Evolutionary conservation across 2,113 vertebrate genomes (phyloP).

Genomic region (Tachysurus fulvidraco): DNA sequence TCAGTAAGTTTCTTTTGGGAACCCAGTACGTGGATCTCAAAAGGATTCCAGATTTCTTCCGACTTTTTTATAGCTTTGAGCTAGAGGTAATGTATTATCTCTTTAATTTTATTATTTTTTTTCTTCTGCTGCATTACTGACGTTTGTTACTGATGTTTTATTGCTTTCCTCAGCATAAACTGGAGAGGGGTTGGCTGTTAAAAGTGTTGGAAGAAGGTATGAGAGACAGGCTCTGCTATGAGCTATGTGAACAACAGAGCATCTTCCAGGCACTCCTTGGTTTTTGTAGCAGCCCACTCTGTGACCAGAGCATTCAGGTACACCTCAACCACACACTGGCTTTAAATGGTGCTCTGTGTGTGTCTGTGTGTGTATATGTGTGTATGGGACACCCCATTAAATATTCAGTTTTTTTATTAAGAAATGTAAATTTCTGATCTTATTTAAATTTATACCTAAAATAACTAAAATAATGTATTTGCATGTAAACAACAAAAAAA

Average conservation of each 20-base stretch:
- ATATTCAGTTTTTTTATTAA: too few relatives aligned
- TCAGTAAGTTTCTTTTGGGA: constrained; percentile 86
- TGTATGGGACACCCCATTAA: too few relatives aligned
- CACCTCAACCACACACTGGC: not conserved
- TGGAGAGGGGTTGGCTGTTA: constrained; percentile 86
- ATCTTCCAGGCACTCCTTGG: constrained; percentile 83
- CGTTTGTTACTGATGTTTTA: too few relatives aligned
- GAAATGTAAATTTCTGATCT: too few relatives aligned
- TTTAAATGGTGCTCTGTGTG: not conserved
- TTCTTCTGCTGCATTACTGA: not conserved
- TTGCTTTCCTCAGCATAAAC: constrained; percentile 76
- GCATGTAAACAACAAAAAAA: too few relatives aligned
- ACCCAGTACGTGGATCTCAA: constrained; percentile 85
- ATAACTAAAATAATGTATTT: too few relatives aligned
- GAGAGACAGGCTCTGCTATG: constrained; percentile 80
- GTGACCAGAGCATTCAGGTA: constrained; percentile 86
- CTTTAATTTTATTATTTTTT: not conserved
- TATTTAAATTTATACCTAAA: too few relatives aligned
- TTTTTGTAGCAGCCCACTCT: constrained; percentile 84
- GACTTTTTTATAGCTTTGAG: constrained; percentile 90
- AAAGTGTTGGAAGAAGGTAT: constrained; percentile 82
- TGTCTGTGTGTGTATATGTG: too few relatives aligned
- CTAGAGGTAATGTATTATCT: constrained; percentile 76
- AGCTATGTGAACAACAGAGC: constrained; percentile 81
- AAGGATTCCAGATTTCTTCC: constrained; percentile 91